These are phyloP conservation scores for Phataginus tetradactyla DNA, from an alignment of 2,797 vertebrate genomes.

Conservation along the genomic window DNA sequence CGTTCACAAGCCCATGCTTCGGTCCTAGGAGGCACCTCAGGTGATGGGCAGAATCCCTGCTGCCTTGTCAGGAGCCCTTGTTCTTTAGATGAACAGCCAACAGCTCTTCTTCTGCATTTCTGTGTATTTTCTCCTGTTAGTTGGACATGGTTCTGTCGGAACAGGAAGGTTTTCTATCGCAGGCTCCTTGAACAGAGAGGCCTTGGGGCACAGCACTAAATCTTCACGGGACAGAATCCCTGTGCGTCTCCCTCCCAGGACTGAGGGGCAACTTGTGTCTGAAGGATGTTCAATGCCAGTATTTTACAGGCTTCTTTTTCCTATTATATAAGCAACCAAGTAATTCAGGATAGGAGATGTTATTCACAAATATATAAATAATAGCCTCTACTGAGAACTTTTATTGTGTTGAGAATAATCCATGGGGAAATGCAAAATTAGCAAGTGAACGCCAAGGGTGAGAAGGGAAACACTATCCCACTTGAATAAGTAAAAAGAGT, in stretches of 20 bases:
- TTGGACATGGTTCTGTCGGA: background rate
- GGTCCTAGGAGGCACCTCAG: background rate
- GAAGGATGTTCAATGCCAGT: background rate
- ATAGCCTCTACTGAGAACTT: background rate
- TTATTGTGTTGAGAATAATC: background rate
- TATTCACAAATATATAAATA: background rate
- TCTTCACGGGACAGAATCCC: background rate
- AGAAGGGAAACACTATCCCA: too few species aligned
- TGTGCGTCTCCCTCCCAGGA: rapidly evolving
- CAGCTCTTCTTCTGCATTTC: background rate
- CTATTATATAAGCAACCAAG: background rate
- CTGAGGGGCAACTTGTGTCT: background rate
- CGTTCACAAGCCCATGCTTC: rapidly evolving
- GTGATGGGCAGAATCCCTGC: background rate
- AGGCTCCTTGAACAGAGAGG: background rate
- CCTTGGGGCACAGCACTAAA: background rate
- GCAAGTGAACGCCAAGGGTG: background rate
- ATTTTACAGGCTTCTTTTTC: background rate
- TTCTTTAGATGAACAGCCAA: background rate
- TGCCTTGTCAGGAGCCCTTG: background rate
- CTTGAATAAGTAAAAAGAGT: background rate
- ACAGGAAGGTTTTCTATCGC: background rate
- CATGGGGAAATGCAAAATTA: background rate
- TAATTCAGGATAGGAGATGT: background rate
- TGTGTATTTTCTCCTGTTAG: background rate